These are phyloP conservation scores for Zaprionus vittiger DNA, from an alignment of 1,140 invertebrate genomes.

Conservation along the genomic window DNA sequence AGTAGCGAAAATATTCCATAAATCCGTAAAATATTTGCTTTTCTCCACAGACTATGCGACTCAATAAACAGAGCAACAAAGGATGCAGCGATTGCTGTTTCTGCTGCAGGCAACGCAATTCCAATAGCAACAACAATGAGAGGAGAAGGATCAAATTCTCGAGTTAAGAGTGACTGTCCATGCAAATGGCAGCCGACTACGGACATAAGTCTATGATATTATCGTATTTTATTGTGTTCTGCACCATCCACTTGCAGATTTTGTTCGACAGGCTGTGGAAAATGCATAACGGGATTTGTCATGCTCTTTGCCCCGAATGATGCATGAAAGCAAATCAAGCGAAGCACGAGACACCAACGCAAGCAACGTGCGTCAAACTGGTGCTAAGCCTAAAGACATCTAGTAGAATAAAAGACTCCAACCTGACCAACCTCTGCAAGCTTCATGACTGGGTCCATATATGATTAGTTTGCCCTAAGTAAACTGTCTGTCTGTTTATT, in stretches of 20 bases:
- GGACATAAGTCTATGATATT: constrained; percentile 48
- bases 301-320: neutral
- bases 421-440: neutral
- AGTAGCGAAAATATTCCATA: constrained; percentile 4
- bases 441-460: neutral
- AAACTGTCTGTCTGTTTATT: neutral
- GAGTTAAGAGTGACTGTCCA: neutral
- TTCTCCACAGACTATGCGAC: constrained; percentile 1
- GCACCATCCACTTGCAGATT: neutral
- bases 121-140: too few relatives aligned
- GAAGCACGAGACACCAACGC: neutral
- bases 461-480: neutral
- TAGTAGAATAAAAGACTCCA: neutral
- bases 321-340: neutral
- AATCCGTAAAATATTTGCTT: constrained; percentile 8
- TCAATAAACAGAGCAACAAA: constrained; percentile 17
- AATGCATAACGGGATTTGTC: neutral
- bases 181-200: neutral
- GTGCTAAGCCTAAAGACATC: neutral
- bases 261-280: neutral
- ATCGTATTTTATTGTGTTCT: constrained; percentile 42
- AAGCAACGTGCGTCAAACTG: neutral
- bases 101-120: too few relatives aligned
- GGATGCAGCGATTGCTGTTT: neutral
- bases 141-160: too few relatives aligned